Base-by-base conservation (phyloP, 2,888 invertebrate genomes). In the Caenorhabditis uteleia region DNA sequence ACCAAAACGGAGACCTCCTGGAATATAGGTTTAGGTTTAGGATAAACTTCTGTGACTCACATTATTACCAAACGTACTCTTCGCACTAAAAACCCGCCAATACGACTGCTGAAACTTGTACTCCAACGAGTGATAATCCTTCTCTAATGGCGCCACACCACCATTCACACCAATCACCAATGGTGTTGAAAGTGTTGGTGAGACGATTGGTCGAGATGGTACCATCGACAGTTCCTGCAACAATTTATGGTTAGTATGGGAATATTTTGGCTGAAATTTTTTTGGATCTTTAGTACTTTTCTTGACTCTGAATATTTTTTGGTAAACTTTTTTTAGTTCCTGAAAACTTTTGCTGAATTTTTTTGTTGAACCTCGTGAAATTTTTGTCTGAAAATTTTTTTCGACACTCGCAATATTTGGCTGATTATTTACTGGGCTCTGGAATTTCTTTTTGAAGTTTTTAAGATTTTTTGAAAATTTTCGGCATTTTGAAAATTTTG, bases 1-100 rank as follows among this genome's bases (percentile, higher is more conserved):
- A 80, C 68, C 38, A 82, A 58, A 21, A 81, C 59, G 2, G 79
- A 77, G 2, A 75, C 73, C 16, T 80, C 75, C 78, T 80, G 62
- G 34, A 69, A 39, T 44, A 14, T 16, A 12, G 16, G 16, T 46
- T 26, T 6, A n/a, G 4, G 8, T 14, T 46, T 10, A 18, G 39
- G n/a, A 29, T 29, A n/a, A 39, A 5, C 42, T 33, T n/a, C n/a
- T n/a, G n/a, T n/a, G n/a, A n/a, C n/a, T n/a, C 18, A 75, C 75
- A 60, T 77, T 76, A 18, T 72, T 72, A 6, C 72, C 77, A 59
- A 77, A 70, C 33, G 60, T 57, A 45, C 70, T 70, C 49, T 66
- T 67, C 21, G 78, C 75, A 26, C 64, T 54, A 56, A 59, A 79
- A 42, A 77, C 70, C 14, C 68, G 57, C 79, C 79, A 79, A 55